These are phyloP conservation scores for Dasysyrphus albostriatus DNA, from an alignment of 2,888 invertebrate species.

Conservation along the genomic window DNA sequence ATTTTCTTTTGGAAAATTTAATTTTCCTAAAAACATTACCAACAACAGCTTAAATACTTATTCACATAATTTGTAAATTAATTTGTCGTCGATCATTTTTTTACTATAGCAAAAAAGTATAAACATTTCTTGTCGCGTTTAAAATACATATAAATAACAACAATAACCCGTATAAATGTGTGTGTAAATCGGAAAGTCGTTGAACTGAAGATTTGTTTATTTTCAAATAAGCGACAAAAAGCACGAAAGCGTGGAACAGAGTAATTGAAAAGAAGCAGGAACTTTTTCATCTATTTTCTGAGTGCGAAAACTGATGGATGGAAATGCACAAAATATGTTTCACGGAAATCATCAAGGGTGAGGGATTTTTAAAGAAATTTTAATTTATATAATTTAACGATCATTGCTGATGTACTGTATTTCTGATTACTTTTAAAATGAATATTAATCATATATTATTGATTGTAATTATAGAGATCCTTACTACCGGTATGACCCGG, in stretches of 20 bases:
- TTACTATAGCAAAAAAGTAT: slow-evolving; percentile 16
- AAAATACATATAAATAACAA: slow-evolving; percentile 22
- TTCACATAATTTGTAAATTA: slow-evolving; percentile 54
- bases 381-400: background rate
- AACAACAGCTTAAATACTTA: slow-evolving; percentile 39
- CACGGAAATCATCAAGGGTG: slow-evolving; percentile 86
- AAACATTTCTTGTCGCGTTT: slow-evolving; percentile 57
- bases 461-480: slow-evolving; percentile 81
- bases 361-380: background rate
- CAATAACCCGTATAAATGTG: slow-evolving; percentile 64
- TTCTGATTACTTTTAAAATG: background rate
- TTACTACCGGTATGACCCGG: slow-evolving; percentile 85
- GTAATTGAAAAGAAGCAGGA: slow-evolving; percentile 72
- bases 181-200: slow-evolving; percentile 60
- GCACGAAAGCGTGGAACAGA: slow-evolving; percentile 13
- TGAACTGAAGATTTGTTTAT: slow-evolving; percentile 51
- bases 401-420: background rate
- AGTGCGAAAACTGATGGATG: slow-evolving; percentile 84
- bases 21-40: slow-evolving; percentile 47
- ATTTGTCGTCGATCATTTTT: slow-evolving; percentile 38
- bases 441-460: background rate
- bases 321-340: slow-evolving; percentile 85
- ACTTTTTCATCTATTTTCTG: slow-evolving; percentile 80
- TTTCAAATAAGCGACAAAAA: slow-evolving; percentile 38
- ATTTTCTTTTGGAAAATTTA: slow-evolving; percentile 35